phyloP scores from a whole-genome alignment of 2,888 invertebrate species.

The Drosophila paramelanica region DNA sequence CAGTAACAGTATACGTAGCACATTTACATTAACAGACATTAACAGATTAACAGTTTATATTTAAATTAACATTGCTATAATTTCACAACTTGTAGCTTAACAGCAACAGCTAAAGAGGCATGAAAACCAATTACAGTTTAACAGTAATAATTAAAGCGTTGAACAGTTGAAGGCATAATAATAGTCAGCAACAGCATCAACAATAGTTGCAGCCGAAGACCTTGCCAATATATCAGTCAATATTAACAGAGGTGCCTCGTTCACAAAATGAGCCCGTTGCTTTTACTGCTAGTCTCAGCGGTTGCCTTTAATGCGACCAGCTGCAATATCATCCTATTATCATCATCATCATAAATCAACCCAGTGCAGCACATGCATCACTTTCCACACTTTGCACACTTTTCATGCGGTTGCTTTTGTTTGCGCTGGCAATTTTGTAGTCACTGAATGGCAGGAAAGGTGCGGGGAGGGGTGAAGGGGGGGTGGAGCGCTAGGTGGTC shows the following conservation, averaged over 20 bases:
- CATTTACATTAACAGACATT: too few species aligned
- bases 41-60: too few species aligned
- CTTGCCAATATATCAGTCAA: background rate
- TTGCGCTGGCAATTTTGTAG: conserved; percentile 39
- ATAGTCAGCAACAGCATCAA: background rate
- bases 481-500: conserved; percentile 2
- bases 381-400: conserved; percentile 31
- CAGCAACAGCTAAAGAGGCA: background rate
- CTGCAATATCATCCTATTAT: conserved; percentile 58
- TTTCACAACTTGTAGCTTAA: too few species aligned
- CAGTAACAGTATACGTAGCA: background rate
- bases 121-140: too few species aligned
- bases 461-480: background rate
- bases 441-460: conserved; percentile 7
- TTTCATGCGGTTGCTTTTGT: conserved; percentile 50
- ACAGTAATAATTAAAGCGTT: too few species aligned
- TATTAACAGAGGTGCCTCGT: background rate
- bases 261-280: background rate
- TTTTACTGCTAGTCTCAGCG: background rate
- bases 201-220: background rate
- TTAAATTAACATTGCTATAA: too few species aligned
- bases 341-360: conserved; percentile 76
- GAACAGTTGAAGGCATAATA: too few species aligned
- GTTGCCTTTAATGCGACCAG: conserved; percentile 26
- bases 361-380: conserved; percentile 73